Evolutionary conservation across 2,113 vertebrate genomes (phyloP), one percentile per base, ranked within the genome.

Genomic region (Gallinago paraguaiae): DNA sequence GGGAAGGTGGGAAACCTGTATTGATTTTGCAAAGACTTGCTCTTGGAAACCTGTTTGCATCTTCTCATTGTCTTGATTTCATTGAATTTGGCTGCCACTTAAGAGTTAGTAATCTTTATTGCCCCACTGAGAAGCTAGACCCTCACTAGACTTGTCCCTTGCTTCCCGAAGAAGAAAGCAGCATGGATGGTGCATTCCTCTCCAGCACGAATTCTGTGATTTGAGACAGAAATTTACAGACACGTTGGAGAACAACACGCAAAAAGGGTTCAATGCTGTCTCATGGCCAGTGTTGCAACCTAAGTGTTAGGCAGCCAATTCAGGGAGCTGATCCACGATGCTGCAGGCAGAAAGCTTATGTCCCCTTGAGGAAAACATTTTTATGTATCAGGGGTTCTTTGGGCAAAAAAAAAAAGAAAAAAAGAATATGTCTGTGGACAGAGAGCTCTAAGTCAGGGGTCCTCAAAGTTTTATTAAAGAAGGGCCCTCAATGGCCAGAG

Each of bases 391-490:
- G 22, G 17, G 28, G 61, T 65, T 82, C 56, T 60, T 82, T 23
- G 10, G 4, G 2, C n/a, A 1, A 2, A 4, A 0, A 0, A 7
- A 8, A 53, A 20, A 53, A 9, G 8, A 35, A 9, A 10, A 35
- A 59, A 8, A 82, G 27, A 80, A 88, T 46, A 86, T 41, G 15
- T 28, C 51, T 54, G 15, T 75, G 43, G 46, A 63, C 14, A 88
- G 24, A 88, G 20, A 65, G 61, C 6, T 65, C 17, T 45, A 57
- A 91, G 14, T 3, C 31, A 67, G 31, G 4, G 6, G 6, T 92
- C 48, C 45, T 90, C 43, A 53, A 48, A 60, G 9, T 87, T 94
- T 91, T 43, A 19, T 71, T 82, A 61, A 87, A 64, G 31, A 82
- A 79, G 57, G 8, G 6, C 18, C 25, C 28, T 53, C 43, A 69